These are phyloP conservation scores for Abrostola triplasia DNA, from an alignment of 2,888 invertebrate species.

Conservation along the genomic window DNA sequence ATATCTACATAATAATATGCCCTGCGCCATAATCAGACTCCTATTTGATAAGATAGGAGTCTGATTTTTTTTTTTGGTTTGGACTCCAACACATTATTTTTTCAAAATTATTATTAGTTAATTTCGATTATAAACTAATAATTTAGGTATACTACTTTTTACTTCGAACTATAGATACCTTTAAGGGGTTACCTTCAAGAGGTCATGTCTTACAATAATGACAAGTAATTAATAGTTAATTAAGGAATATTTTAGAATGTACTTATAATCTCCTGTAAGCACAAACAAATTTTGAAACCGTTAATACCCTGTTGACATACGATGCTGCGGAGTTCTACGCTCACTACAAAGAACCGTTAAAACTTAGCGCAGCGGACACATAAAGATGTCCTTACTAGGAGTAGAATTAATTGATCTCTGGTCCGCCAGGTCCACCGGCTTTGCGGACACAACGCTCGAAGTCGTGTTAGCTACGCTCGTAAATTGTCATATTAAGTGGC, in stretches of 20 bases:
- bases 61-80: too few species aligned
- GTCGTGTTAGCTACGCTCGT: constrained; percentile 69
- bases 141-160: too few species aligned
- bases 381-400: constrained; percentile 75
- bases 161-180: too few species aligned
- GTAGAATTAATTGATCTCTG: constrained; percentile 76
- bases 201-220: too few species aligned
- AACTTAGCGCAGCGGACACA: constrained; percentile 60
- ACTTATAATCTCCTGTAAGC: neutral
- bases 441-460: constrained; percentile 54
- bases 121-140: too few species aligned
- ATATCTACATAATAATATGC: too few species aligned
- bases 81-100: too few species aligned
- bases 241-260: neutral
- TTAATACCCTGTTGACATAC: constrained; percentile 21
- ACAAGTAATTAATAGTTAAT: neutral
- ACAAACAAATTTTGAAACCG: constrained; percentile 17
- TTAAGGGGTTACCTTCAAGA: too few species aligned
- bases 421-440: constrained; percentile 54
- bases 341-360: constrained; percentile 71
- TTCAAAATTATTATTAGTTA: too few species aligned
- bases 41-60: too few species aligned
- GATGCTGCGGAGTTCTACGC: constrained; percentile 35
- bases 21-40: too few species aligned
- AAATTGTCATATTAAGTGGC: constrained; percentile 78